phyloP scores from a whole-genome alignment of 2,797 vertebrate genomes.

The Mustela erminea region DNA sequence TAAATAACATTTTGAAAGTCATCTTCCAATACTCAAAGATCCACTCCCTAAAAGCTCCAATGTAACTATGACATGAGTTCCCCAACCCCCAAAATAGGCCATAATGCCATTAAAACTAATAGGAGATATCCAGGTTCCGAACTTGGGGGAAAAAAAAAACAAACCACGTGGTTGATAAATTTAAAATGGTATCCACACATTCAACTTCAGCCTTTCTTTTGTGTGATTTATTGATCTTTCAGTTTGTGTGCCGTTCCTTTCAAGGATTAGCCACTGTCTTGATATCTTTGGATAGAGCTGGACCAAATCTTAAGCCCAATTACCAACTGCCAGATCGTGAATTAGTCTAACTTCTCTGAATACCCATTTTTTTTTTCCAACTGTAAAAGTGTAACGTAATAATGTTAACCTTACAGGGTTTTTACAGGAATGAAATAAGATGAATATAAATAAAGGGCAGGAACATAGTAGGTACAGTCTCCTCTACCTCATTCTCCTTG shows the following conservation, averaged over 20 bases:
- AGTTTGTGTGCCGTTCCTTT: not conserved
- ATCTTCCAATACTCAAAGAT: not conserved
- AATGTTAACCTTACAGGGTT: not conserved
- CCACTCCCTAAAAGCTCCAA: not conserved
- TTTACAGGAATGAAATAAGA: not conserved
- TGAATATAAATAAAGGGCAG: not conserved
- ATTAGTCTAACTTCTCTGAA: not conserved
- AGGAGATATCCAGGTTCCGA: not conserved
- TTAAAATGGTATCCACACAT: not conserved
- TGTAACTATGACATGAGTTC: not conserved
- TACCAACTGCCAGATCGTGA: not conserved
- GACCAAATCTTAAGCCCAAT: constrained; percentile 16
- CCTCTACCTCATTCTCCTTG: not conserved
- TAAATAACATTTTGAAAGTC: constrained; percentile 14
- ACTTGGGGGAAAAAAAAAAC: not conserved
- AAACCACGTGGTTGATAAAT: not conserved
- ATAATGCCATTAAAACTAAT: not conserved
- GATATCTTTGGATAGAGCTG: not conserved
- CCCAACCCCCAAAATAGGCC: not conserved
- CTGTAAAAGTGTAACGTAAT: not conserved
- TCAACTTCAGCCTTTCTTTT: not conserved
- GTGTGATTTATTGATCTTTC: not conserved
- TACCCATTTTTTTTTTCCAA: not conserved
- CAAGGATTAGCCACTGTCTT: not conserved
- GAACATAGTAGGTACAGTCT: not conserved